Conservation (phyloP, 2,797 vertebrate species). For the Tokudaia muenninki region DNA sequence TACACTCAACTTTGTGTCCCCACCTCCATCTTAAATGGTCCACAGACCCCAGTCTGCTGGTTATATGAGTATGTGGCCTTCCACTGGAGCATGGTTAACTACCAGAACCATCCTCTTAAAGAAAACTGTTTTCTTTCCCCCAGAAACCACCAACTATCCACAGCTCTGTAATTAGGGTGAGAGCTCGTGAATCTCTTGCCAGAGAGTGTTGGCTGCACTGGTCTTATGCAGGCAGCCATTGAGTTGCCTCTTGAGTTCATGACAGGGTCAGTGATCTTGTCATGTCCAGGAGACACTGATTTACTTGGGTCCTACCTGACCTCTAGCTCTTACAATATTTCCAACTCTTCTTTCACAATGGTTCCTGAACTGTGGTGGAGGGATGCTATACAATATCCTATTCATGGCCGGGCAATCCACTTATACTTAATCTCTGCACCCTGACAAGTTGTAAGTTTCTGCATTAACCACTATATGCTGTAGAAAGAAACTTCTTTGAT, state of each 20-base stretch:
- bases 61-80: neutral
- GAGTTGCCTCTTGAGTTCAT: neutral
- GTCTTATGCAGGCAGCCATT: neutral
- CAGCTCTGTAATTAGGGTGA: neutral
- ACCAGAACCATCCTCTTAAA: neutral
- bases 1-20: neutral
- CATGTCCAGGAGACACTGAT: too few relatives aligned
- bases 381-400: neutral
- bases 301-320: neutral
- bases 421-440: too few relatives aligned
- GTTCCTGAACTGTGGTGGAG: neutral
- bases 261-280: too few relatives aligned
- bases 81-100: neutral
- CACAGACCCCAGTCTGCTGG: neutral
- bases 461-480: neutral
- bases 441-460: neutral
- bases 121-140: neutral
- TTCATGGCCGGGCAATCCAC: neutral
- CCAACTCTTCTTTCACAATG: neutral
- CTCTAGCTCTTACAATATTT: neutral
- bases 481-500: neutral
- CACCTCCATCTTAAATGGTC: neutral
- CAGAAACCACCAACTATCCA: neutral
- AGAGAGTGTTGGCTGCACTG: neutral
- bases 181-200: neutral